phyloP scores from a whole-genome alignment of 1,140 invertebrate species.

The Drosophila tsacasi region DNA sequence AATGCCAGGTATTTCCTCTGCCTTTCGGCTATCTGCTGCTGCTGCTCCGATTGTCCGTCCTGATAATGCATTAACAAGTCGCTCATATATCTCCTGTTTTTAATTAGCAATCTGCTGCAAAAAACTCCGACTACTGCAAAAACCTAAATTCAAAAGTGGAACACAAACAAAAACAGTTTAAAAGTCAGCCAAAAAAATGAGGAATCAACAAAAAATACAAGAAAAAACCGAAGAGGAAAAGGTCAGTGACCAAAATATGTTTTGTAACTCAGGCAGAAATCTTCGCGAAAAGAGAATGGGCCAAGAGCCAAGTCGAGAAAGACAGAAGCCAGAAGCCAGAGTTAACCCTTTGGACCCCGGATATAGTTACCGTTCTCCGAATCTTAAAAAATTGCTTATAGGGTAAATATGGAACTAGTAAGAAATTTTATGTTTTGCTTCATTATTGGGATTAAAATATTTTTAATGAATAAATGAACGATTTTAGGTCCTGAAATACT shows the following conservation, averaged over 20 bases:
- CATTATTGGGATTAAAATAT: background rate
- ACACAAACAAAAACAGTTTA: slow-evolving; percentile 55
- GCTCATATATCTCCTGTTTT: slow-evolving; percentile 52
- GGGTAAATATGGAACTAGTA: background rate
- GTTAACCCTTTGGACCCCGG: slow-evolving; percentile 47
- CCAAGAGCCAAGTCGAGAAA: slow-evolving; percentile 30
- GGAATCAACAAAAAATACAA: slow-evolving; percentile 44
- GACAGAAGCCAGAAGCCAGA: slow-evolving; percentile 27
- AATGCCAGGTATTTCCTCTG: slow-evolving; percentile 24
- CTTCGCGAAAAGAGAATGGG: slow-evolving; percentile 60
- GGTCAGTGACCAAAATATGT: slow-evolving; percentile 70
- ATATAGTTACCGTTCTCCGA: slow-evolving; percentile 33
- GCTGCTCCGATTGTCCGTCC: slow-evolving; percentile 37
- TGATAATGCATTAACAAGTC: slow-evolving; percentile 41
- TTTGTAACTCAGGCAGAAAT: slow-evolving; percentile 60
- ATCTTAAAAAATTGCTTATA: background rate
- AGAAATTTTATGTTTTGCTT: background rate
- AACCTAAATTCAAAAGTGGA: slow-evolving; percentile 65
- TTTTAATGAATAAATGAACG: background rate
- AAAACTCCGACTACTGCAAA: slow-evolving; percentile 56
- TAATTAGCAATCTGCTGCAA: slow-evolving; percentile 49
- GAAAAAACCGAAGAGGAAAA: slow-evolving; percentile 51
- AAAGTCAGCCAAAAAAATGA: slow-evolving; percentile 46
- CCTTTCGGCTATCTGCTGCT: slow-evolving; percentile 24
- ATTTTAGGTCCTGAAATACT: background rate